Percentiles rank a stretch among this genome's conserved stretches.
These are phyloP conservation scores for Crossaster papposus DNA, from an alignment of 53 echinoderm and acorn worm genomes.

Conservation along the genomic window DNA sequence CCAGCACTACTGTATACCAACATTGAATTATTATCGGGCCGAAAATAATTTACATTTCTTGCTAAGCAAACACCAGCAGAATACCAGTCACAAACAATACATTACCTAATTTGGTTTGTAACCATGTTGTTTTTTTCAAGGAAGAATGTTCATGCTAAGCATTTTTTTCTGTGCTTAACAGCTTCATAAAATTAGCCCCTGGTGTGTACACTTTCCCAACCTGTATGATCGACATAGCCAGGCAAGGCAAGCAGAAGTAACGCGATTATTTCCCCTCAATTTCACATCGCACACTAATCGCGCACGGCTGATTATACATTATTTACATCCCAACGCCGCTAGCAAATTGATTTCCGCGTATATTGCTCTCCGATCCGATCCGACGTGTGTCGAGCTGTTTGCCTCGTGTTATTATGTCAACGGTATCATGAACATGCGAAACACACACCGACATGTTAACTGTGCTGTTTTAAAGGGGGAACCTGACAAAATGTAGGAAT, in stretches of 20 bases:
- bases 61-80: no score
- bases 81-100: no score
- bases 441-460: background rate
- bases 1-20: no score
- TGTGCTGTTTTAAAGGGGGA: background rate
- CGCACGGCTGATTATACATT: conserved; percentile 17
- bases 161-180: no score
- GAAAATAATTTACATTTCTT: no score
- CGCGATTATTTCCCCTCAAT: background rate
- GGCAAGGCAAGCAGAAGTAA: conserved; percentile 11
- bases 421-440: background rate
- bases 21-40: no score
- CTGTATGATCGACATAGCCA: background rate
- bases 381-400: background rate
- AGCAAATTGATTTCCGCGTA: conserved; percentile 10
- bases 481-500: background rate
- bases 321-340: conserved; percentile 30
- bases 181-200: no score
- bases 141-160: no score
- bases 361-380: background rate
- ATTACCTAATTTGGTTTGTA: no score
- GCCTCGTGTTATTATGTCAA: background rate
- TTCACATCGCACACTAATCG: conserved; percentile 7
- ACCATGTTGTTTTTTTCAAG: no score
- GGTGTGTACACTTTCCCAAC: background rate